Base-by-base conservation (phyloP, 2,113 vertebrate genomes). In the Syngnathoides biaculeatus region DNA sequence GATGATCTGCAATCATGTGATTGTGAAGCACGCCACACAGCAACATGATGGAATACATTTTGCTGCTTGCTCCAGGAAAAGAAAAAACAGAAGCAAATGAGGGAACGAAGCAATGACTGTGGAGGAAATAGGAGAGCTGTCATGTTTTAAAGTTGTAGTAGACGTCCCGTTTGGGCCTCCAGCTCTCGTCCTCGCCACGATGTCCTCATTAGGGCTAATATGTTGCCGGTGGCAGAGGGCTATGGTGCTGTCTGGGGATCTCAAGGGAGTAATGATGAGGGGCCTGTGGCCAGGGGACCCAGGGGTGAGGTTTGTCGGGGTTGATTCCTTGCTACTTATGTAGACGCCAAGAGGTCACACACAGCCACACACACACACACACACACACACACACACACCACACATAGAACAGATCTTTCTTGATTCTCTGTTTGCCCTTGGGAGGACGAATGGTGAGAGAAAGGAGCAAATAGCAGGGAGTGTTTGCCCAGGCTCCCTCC, bases 261-360 rank as follows among this genome's bases (percentile, higher is more conserved):
- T 74, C 81, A 1, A 65, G 74, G 88, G 84, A 87, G 79, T 84
- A 88, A 85, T 86, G 83, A 86, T 86, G 84, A 85, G 40, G 69
- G 82, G 82, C 70, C 78, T 66, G 80, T 78, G 83, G 84, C 75
- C 83, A 80, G 74, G 69, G 73, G 87, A 80, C 86, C 84, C 83
- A 55, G 67, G 86, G 83, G 86, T 78, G 81, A 73, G 72, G 76
- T 75, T 80, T 89, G 79, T 84, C 83, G 79, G 78, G 87, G 74
- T 64, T 85, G 86, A 81, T 83, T 87, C 84, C 69, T 74, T 67
- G 75, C 81, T 84, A 85, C 87, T 87, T 90, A 86, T 79, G 84
- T 74, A 47, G 77, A 80, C 77, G 85, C 79, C 78, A 78, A 2
- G 65, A 82, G 84, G 84, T 88, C 81, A 82, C 67, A 66, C 70